Conservation (phyloP, 2,113 vertebrate genomes). For the Gallinago undulata region DNA sequence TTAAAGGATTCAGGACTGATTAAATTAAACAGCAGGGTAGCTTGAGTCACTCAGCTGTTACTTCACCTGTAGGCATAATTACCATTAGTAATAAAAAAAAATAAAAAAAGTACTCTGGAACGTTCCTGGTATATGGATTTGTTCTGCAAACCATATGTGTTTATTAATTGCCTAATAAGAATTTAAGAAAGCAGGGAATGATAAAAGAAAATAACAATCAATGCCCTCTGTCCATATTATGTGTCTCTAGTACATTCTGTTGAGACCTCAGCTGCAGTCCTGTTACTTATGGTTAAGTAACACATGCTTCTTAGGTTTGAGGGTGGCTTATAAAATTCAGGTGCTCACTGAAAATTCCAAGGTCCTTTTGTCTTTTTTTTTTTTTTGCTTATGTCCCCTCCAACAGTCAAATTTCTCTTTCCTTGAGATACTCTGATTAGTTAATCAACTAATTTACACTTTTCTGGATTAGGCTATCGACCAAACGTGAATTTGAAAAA, state of each 20-base stretch:
- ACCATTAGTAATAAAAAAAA: neutral
- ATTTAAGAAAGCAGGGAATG: neutral
- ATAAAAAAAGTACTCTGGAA: slow-evolving; percentile 3
- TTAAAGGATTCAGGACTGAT: slow-evolving; percentile 21
- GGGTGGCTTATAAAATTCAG: neutral
- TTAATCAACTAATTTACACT: neutral
- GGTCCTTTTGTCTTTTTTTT: neutral
- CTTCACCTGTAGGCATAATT: slow-evolving; percentile 44
- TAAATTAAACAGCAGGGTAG: slow-evolving; percentile 50
- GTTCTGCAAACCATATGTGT: neutral
- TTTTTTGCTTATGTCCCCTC: neutral
- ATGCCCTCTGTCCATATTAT: neutral
- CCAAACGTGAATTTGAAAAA: neutral
- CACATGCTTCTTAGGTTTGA: neutral
- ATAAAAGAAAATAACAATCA: neutral
- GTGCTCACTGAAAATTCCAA: neutral
- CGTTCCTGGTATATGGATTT: neutral
- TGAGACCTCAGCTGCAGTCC: neutral
- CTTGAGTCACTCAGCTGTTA: slow-evolving; percentile 21
- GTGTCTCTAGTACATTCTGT: neutral
- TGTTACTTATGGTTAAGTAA: neutral
- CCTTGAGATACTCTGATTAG: neutral
- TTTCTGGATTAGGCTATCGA: neutral
- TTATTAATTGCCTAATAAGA: slow-evolving; percentile 40
- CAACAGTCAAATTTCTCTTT: neutral